Evolutionary conservation across 2,113 vertebrate genomes (phyloP).

Genomic region (Sceloporus tristichus): DNA sequence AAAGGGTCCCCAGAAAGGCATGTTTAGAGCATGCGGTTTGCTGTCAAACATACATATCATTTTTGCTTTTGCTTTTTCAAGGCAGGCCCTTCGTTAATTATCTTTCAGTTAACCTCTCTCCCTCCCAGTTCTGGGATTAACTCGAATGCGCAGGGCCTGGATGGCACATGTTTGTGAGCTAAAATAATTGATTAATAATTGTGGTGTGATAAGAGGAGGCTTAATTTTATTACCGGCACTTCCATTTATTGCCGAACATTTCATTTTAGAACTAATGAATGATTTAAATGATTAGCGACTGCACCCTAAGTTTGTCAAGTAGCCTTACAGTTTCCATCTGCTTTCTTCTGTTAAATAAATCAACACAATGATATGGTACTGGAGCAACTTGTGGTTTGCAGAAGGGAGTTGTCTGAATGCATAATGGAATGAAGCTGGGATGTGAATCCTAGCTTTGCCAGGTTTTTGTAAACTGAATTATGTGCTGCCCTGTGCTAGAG

Average conservation of each 20-base stretch:
- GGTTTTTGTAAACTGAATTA: neutral
- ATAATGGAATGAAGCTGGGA: neutral
- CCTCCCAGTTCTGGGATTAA: neutral
- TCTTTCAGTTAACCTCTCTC: neutral
- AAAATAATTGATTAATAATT: conserved; percentile 14
- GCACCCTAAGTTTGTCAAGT: neutral
- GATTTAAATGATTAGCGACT: conserved; percentile 4
- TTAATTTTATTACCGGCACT: conserved; percentile 24
- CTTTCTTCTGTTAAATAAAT: neutral
- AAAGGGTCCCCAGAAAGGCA: neutral
- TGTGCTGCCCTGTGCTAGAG: neutral
- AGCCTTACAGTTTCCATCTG: neutral
- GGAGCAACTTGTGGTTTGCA: neutral
- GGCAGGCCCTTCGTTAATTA: conserved; percentile 9
- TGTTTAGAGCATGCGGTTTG: neutral
- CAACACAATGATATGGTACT: neutral
- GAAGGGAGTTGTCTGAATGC: neutral
- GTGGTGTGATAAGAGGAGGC: neutral
- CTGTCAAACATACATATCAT: neutral
- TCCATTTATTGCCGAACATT: conserved; percentile 4
- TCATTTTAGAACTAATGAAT: conserved; percentile 25
- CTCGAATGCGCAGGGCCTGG: conserved; percentile 7
- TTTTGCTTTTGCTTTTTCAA: neutral
- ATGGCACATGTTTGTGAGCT: conserved; percentile 19
- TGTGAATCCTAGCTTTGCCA: neutral